Percentiles rank a stretch among this genome's conserved stretches.
phyloP scores from a whole-genome alignment of 2,888 invertebrate genomes.

The Philonicus albiceps region DNA sequence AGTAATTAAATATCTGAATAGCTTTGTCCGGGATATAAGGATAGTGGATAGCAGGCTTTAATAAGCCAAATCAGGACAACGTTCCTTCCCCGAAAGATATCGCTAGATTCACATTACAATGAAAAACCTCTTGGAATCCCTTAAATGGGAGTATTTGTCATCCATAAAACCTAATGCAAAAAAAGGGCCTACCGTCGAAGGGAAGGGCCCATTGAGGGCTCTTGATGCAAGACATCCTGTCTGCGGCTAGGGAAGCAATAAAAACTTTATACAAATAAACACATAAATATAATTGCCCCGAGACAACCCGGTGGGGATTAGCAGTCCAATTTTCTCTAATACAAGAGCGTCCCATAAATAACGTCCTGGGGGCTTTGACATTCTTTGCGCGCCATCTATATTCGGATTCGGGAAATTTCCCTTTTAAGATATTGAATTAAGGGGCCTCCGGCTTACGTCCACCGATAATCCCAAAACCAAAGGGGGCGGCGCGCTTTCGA shows the following conservation, averaged over 20 bases:
- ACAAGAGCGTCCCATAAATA: background rate
- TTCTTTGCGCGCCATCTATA: conserved; percentile 11
- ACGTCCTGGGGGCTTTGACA: conserved; percentile 3
- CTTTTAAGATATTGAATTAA: conserved; percentile 31
- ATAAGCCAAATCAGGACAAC: background rate
- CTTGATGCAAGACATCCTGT: background rate
- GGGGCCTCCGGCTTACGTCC: background rate
- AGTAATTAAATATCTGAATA: background rate
- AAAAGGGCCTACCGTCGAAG: background rate
- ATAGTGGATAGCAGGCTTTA: background rate
- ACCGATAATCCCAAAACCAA: conserved; percentile 8
- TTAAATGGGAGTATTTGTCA: background rate
- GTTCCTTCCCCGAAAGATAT: background rate
- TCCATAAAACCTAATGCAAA: background rate
- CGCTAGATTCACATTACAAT: background rate
- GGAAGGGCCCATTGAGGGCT: background rate
- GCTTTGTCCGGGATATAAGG: background rate
- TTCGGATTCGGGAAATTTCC: conserved; percentile 10
- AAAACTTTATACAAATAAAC: background rate
- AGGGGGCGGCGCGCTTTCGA: background rate
- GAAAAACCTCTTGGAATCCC: background rate
- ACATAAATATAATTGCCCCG: background rate
- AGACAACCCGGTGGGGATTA: background rate
- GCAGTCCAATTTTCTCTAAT: background rate
- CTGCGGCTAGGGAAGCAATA: background rate